Evolutionary conservation across 2,797 vertebrate species (phyloP).

Genomic region (Rhinella marina): DNA sequence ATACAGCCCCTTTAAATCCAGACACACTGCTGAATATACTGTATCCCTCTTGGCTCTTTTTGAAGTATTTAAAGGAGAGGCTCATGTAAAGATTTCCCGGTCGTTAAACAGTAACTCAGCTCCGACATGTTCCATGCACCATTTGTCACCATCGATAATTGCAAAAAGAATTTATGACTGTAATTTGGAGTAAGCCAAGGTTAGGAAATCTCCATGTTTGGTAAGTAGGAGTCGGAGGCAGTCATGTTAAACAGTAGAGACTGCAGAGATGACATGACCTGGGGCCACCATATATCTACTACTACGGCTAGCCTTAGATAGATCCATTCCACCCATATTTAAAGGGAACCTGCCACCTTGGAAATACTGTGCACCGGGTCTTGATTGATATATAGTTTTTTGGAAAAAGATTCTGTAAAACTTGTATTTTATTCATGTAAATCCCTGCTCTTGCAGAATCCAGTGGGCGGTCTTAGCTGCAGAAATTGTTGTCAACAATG

Average conservation of each 20-base stretch:
- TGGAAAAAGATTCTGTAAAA: no score
- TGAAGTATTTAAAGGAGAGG: neutral
- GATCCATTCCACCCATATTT: no score
- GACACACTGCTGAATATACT: neutral
- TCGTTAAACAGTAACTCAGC: slow-evolving; percentile 36
- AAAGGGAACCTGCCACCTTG: no score
- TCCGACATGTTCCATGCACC: neutral
- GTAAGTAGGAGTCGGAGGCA: neutral
- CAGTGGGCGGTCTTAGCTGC: no score
- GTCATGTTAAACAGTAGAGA: neutral
- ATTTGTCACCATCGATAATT: slow-evolving; percentile 23
- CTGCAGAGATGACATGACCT: no score
- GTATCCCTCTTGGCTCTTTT: neutral
- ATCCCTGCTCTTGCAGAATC: no score
- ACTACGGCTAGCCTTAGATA: no score
- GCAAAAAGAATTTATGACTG: neutral
- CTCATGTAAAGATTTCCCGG: neutral
- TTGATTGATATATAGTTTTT: no score
- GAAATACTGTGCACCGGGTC: no score
- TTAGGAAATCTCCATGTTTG: neutral
- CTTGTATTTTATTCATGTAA: no score
- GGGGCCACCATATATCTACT: no score
- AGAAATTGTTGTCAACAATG: no score
- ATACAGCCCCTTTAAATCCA: neutral
- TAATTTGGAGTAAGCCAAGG: neutral